Percentiles rank a stretch among this genome's conserved stretches.
Evolutionary conservation across 2,888 invertebrate genomes (phyloP).

Genomic region (Halictus ligatus): DNA sequence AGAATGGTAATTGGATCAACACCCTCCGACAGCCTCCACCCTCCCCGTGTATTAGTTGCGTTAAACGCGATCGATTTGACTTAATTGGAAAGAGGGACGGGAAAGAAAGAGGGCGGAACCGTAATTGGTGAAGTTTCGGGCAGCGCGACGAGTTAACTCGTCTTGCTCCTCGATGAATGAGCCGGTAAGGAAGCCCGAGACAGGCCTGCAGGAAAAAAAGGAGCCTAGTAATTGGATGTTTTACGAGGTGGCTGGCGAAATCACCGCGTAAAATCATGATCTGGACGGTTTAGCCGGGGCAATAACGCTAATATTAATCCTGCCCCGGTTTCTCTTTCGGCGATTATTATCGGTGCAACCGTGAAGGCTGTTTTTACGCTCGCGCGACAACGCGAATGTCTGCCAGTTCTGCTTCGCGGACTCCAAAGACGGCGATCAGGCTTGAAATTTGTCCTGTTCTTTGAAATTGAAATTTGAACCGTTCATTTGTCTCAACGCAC

Average conservation of each 20-base stretch:
- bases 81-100: background rate
- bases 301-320: constrained; percentile 53
- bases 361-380: constrained; percentile 19
- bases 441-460: no score
- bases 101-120: background rate
- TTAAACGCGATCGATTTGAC: constrained; percentile 2
- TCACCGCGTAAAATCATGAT: constrained; percentile 39
- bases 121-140: constrained; percentile 36
- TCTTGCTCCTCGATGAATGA: constrained; percentile 22
- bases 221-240: constrained; percentile 57
- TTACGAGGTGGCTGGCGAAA: constrained; percentile 56
- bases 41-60: background rate
- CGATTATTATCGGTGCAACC: constrained; percentile 36
- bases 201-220: background rate
- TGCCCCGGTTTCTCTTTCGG: constrained; percentile 21
- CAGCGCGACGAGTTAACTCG: constrained; percentile 36
- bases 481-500: background rate
- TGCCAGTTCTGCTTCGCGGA: background rate
- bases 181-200: background rate
- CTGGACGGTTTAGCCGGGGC: constrained; percentile 12
- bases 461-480: background rate
- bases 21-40: background rate
- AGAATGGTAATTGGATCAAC: constrained; percentile 9
- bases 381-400: background rate
- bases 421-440: background rate